Percentiles rank a stretch among this genome's conserved stretches.
Conservation (phyloP, 2,797 vertebrate species). For the Melanotaenia nigrans region DNA sequence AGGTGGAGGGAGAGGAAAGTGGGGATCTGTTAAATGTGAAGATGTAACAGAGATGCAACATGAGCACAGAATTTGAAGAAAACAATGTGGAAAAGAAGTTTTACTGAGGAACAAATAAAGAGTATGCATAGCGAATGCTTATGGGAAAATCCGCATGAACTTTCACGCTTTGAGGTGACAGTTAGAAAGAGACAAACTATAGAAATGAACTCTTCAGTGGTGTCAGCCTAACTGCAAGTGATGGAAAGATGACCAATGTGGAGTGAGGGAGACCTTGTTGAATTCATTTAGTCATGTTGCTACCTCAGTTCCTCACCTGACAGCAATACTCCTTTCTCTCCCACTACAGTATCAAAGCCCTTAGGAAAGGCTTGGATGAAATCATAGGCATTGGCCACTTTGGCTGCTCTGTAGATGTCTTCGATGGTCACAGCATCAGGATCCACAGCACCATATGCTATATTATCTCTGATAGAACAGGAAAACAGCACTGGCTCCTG, state of each 20-base stretch:
- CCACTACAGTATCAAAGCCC: conserved; percentile 92
- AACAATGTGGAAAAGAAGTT: no score
- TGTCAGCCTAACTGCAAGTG: neutral
- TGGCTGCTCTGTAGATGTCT: conserved; percentile 88
- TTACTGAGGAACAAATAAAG: no score
- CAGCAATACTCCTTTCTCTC: conserved; percentile 95
- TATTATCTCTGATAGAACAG: conserved; percentile 95
- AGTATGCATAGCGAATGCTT: no score
- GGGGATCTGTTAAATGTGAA: neutral
- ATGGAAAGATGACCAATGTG: neutral
- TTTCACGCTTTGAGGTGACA: no score
- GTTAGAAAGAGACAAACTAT: no score
- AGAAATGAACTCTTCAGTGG: no score
- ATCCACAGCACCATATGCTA: conserved; percentile 90
- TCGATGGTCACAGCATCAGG: conserved; percentile 83
- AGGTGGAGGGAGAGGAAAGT: neutral
- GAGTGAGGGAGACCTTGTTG: neutral
- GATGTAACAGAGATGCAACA: neutral
- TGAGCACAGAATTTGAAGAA: no score
- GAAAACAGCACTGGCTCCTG: conserved; percentile 97
- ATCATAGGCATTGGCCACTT: conserved; percentile 88
- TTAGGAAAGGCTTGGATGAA: conserved; percentile 91
- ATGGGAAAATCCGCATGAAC: no score
- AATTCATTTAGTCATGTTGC: neutral
- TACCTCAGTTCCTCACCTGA: conserved; percentile 84